Base-by-base conservation (phyloP, 2,113 vertebrate species). In the Gobio gobio region DNA sequence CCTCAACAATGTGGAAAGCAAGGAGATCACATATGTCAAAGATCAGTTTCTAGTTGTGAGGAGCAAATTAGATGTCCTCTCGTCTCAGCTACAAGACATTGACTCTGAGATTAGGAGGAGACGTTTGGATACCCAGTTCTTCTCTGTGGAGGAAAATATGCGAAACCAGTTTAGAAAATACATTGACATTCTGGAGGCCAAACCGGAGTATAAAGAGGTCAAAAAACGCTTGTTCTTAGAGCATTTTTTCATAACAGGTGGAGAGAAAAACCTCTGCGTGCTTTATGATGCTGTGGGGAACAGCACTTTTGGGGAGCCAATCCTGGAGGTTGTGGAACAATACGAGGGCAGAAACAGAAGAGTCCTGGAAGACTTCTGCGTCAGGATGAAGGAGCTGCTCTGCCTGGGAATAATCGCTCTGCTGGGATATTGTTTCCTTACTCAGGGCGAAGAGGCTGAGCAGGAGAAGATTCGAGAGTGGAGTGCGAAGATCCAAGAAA, bases 131-230 rank as follows among this genome's bases (percentile, higher is more conserved):
- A 87, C 90, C 0, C 89, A 91, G 29, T 95, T 94, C 89, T 96
- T 96, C 82, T 79, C 77, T 0, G 89, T 93, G 72, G 95, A 96
- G 87, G 95, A 96, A 88, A 96, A 95, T 90, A 81, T 96, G 16
- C 87, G 93, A 24, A 95, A 94, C 90, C 94, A 94, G 90, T 96
- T 95, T 20, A 83, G 93, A 77, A 96, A 95, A 70, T 96, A 95
- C 43, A 85, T 95, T 87, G 94, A 95, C 85, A 93, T 95, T 85
- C 47, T 95, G 64, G 93, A 95, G 40, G 93, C 94, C 1, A 94
- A 94, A 36, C 91, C 89, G 20, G 89, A 94, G 91, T 96, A 94
- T 89, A 90, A 24, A 20, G 90, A 94, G 4, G 93, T 94, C 63
- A 95, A 96, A 89, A 94, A 43, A 4, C 85, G 84, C 7, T 89